Conservation (phyloP, 2,113 vertebrate species). For the Sorex fumeus region DNA sequence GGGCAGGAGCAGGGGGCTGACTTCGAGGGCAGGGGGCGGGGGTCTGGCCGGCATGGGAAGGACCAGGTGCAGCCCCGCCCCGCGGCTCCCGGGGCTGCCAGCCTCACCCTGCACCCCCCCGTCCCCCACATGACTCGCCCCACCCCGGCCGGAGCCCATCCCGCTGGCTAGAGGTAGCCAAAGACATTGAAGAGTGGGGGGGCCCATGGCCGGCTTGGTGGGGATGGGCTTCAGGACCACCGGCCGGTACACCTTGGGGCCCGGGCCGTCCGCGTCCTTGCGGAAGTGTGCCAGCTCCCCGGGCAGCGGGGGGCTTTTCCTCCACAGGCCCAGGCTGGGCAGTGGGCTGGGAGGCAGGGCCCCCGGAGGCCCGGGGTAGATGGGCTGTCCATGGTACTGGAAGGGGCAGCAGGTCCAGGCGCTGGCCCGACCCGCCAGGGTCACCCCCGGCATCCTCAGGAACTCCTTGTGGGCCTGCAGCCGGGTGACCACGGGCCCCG, state of each 20-base stretch:
- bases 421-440: conserved; percentile 86
- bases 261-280: conserved; percentile 81
- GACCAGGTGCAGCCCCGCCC: background rate
- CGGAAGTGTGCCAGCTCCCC: conserved; percentile 88
- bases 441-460: conserved; percentile 87
- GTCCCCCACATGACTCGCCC: background rate
- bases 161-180: conserved; percentile 92
- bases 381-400: conserved; percentile 93
- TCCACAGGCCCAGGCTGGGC: conserved; percentile 91
- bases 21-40: background rate
- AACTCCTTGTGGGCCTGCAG: conserved; percentile 87
- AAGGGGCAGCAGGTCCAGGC: conserved; percentile 95
- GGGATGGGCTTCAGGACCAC: conserved; percentile 98
- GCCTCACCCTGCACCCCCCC: background rate
- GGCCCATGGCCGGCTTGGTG: conserved; percentile 93
- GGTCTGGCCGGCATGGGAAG: background rate
- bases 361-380: conserved; percentile 90
- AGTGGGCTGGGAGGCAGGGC: conserved; percentile 88
- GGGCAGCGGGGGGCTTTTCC: conserved; percentile 86
- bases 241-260: conserved; percentile 92
- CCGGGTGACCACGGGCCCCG: conserved; percentile 52
- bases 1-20: conserved; percentile 56
- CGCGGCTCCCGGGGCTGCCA: conserved; percentile 55
- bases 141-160: background rate
- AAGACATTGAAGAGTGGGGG: conserved; percentile 96